Percentiles rank a stretch among this genome's conserved stretches.
Conservation (phyloP, 1,140 invertebrate species). For the Zaprionus ornatus region DNA sequence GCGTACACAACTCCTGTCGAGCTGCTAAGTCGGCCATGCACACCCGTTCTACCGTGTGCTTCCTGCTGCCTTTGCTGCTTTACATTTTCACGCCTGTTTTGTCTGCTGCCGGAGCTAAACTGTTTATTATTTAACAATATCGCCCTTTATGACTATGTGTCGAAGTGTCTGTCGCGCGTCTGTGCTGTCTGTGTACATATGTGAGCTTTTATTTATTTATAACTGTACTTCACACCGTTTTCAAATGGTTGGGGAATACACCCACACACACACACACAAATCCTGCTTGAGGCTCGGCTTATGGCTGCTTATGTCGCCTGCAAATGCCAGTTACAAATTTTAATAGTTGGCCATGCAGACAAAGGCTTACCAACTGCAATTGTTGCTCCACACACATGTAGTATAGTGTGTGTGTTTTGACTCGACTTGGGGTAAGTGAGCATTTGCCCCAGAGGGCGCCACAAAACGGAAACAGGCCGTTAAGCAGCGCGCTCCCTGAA, state of each 20-base stretch:
- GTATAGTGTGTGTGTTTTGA: conserved; percentile 11
- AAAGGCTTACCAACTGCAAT: conserved; percentile 38
- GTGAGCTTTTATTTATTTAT: conserved; percentile 73
- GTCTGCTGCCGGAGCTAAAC: conserved; percentile 68
- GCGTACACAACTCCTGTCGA: conserved; percentile 22
- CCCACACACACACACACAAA: conserved; percentile 8
- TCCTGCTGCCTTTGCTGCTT: conserved; percentile 1
- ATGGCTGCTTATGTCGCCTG: conserved; percentile 26
- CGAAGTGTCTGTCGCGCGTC: conserved; percentile 1
- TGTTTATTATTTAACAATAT: conserved; percentile 81
- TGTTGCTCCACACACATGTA: conserved; percentile 24
- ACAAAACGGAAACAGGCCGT: conserved; percentile 37
- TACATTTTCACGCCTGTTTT: conserved; percentile 67
- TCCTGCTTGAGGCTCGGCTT: neutral
- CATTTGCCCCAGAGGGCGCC: conserved; percentile 22
- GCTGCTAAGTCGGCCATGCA: neutral
- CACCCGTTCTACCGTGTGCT: too few species aligned
- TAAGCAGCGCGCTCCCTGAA: conserved; percentile 31
- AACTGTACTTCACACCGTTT: conserved; percentile 58
- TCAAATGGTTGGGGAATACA: conserved; percentile 4
- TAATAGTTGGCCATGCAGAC: conserved; percentile 44
- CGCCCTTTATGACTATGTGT: conserved; percentile 30
- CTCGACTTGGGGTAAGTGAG: conserved; percentile 3
- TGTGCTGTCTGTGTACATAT: conserved; percentile 17
- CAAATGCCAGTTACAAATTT: conserved; percentile 47